Evolutionary conservation across 1,140 invertebrate genomes (phyloP), one percentile per base, ranked within the genome.

Genomic region (Drosophila neocordata): DNA sequence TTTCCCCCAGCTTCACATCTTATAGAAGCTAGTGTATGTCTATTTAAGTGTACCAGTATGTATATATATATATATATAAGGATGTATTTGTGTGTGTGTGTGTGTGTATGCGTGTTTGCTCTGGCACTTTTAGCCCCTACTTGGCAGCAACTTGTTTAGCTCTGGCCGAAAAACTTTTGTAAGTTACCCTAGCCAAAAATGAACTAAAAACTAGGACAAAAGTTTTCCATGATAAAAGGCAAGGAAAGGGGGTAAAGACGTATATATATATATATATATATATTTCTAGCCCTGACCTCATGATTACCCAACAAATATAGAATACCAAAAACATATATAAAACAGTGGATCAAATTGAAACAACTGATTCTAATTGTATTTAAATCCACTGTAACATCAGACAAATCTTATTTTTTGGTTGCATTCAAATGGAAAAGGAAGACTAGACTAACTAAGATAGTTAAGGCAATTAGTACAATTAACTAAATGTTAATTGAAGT

Each of bases 151-250:
- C 72, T 77, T 77, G 72, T 69, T 77, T 77, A 76, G 73, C 61
- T 57, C 55, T 68, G 55, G 71, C 68, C 22, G 41, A 61, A 44
- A 78, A 87, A 85, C 64, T 81, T 81, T 79, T 59, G 15, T 18
- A 66, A 77, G 69, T 81, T 81, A 58, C 69, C 73, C 78, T 77
- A 56, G 66, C 74, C 67, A 82, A 82, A 81, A 73, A 69, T 59
- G 65, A 80, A 76, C 73, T 60, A 79, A 84, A 48, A 81, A 77
- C 63, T 75, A 76, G 67, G 59, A 79, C 60, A 67, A 67, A 65
- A 69, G 68, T 67, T 11, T 31, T 31, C 4, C 6, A 31, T 6
- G 27, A 31, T 31, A n/a, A n/a, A n/a, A n/a, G n/a, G 24, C 1
- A 24, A 24, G 24, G 27, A 31, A 31, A 31, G 27, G 27, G 62